Conservation (phyloP, 2,113 vertebrate species). For the Labrus mixtus region DNA sequence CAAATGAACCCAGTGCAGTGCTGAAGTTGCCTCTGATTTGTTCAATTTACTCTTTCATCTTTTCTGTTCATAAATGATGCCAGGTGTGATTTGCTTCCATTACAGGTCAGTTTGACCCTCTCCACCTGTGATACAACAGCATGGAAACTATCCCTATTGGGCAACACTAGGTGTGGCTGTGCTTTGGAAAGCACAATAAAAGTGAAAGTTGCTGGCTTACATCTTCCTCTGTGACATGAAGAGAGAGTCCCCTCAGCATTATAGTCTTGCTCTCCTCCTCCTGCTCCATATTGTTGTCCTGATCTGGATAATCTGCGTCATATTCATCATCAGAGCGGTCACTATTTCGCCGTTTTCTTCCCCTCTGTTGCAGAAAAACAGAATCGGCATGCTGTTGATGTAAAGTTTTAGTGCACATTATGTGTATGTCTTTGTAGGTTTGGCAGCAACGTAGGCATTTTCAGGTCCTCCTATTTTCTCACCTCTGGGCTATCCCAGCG, state of each 20-base stretch:
- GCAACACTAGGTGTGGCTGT: neutral
- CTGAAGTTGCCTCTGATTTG: too few relatives aligned
- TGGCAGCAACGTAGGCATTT: neutral
- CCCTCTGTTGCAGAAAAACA: conserved; percentile 71
- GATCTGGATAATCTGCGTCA: conserved; percentile 95
- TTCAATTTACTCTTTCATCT: too few relatives aligned
- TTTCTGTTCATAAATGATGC: too few relatives aligned
- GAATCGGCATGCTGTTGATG: neutral
- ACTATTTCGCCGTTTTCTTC: conserved; percentile 93
- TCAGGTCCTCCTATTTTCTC: conserved; percentile 49
- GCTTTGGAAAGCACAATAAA: neutral
- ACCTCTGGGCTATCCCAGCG: conserved; percentile 92
- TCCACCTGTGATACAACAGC: neutral
- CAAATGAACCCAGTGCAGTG: neutral
- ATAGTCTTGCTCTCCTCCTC: conserved; percentile 98
- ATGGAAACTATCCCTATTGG: neutral
- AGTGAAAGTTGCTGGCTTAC: conserved; percentile 80
- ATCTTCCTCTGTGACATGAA: conserved; percentile 92
- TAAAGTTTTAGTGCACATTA: conserved; percentile 28
- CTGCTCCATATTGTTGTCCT: conserved; percentile 95
- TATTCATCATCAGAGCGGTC: conserved; percentile 96
- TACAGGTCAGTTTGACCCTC: too few relatives aligned
- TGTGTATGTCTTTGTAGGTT: neutral
- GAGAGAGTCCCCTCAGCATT: conserved; percentile 95
- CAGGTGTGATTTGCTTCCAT: too few relatives aligned